Evolutionary conservation across 2,888 invertebrate genomes (phyloP).

Genomic region (Gymnoscelis rufifasciata): DNA sequence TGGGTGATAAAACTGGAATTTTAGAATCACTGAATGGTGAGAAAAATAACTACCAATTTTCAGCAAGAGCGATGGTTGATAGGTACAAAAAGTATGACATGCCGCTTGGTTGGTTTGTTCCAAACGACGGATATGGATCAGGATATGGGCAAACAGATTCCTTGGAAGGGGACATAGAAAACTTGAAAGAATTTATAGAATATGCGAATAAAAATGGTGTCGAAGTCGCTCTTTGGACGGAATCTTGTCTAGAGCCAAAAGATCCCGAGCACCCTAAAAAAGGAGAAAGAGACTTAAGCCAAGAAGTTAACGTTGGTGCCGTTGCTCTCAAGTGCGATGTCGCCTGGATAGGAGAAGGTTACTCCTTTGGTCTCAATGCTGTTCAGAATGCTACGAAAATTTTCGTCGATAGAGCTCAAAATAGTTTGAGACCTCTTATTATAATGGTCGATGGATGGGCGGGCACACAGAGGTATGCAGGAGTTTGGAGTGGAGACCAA

Average conservation of each 20-base stretch:
- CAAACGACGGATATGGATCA: conserved; percentile 69
- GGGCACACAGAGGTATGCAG: conserved; percentile 64
- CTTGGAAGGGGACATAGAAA: conserved; percentile 62
- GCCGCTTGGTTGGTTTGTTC: conserved; percentile 69
- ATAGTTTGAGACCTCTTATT: conserved; percentile 50
- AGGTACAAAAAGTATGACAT: conserved; percentile 61
- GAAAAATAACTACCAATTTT: conserved; percentile 68
- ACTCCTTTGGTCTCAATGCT: conserved; percentile 64
- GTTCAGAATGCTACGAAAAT: conserved; percentile 57
- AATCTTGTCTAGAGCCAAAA: conserved; percentile 58
- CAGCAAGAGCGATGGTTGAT: conserved; percentile 69
- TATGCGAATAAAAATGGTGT: conserved; percentile 58
- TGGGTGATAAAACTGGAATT: conserved; percentile 53
- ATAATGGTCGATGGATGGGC: conserved; percentile 74
- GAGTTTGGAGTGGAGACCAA: conserved; percentile 71
- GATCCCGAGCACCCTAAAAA: conserved; percentile 62
- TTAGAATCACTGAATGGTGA: conserved; percentile 70
- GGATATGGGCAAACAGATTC: conserved; percentile 69
- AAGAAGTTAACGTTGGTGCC: conserved; percentile 58
- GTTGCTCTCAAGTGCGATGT: conserved; percentile 70
- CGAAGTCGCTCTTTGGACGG: conserved; percentile 67
- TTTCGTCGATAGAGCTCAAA: conserved; percentile 44
- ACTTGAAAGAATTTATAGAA: conserved; percentile 55
- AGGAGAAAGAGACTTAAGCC: conserved; percentile 63
- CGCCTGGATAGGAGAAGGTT: conserved; percentile 67